Percentiles rank a stretch among this genome's conserved stretches.
These are phyloP conservation scores for Dasyprocta punctata DNA, from an alignment of 2,113 vertebrate species.

Conservation along the genomic window DNA sequence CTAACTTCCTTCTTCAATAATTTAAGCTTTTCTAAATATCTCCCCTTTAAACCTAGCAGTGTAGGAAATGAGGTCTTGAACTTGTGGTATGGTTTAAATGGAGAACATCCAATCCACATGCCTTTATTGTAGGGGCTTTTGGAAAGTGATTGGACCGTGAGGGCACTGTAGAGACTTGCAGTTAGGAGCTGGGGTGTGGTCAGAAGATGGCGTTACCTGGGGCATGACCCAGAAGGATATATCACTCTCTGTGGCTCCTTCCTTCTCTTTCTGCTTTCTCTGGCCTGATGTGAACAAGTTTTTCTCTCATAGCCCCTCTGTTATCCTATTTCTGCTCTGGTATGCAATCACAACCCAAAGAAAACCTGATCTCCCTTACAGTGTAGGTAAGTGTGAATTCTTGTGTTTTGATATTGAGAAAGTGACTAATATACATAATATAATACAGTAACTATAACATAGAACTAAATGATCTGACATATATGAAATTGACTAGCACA, in stretches of 20 bases:
- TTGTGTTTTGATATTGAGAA: neutral
- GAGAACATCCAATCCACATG: no score
- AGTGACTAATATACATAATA: neutral
- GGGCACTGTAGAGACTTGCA: neutral
- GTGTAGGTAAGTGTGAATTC: neutral
- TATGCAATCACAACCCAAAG: neutral
- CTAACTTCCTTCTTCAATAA: neutral
- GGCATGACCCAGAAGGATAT: neutral
- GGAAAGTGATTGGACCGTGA: neutral
- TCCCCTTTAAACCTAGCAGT: neutral
- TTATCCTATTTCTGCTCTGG: neutral
- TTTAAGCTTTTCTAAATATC: neutral
- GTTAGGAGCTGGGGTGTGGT: neutral
- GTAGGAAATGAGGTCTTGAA: neutral
- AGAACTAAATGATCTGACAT: neutral
- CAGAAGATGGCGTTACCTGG: neutral
- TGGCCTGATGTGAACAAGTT: neutral
- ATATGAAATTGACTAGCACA: neutral
- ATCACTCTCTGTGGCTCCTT: neutral
- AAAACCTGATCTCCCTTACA: neutral
- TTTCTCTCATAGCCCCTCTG: neutral
- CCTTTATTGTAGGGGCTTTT: neutral
- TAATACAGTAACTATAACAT: neutral
- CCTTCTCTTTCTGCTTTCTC: neutral
- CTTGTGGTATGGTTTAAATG: neutral